Base-by-base conservation (phyloP, 1,140 invertebrate species). In the Sinella curviseta region DNA sequence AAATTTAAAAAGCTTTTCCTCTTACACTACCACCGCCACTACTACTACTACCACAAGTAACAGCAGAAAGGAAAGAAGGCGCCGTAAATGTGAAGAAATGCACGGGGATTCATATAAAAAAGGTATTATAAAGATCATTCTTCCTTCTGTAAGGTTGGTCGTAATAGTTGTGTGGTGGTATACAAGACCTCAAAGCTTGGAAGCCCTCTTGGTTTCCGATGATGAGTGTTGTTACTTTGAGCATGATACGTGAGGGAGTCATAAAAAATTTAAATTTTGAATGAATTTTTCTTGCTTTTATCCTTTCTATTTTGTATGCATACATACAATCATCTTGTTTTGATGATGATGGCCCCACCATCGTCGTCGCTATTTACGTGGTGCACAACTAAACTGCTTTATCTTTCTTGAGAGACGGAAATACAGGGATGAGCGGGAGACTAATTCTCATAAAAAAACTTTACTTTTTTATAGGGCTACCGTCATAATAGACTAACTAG, bases 201-300 rank as follows among this genome's bases (percentile, higher is more conserved):
- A n/a, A n/a, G n/a, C n/a, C n/a, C 26, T 70, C 65, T n/a, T 70
- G 65, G 26, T 70, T 70, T 70, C 31, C 39, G 39, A 48, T 48
- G 65, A 70, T 70, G 65, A 33, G 28, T 8, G 65, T 70, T 70
- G 65, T 70, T 70, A 31, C 65, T 8, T n/a, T 33, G 26, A 14
- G 3, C 65, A 70, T 70, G 65, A 33, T 70, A 33, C 65, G 65
- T 70, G 65, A 70, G 65, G 65, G 65, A 70, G 65, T 33, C 65
- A 33, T 70, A 70, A 70, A 70, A 60, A 70, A 70, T 70, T 70
- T 70, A 70, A 70, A 70, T 70, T 70, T 70, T 70, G 65, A n/a
- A 70, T 70, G 65, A 33, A 70, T 14, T 30, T 70, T 70, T 65
- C 57, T 26, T 60, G 30, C 65, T 8, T 70, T 2, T 70, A 14